phyloP scores from a whole-genome alignment of 2,113 vertebrate genomes.

The Mus spicilegus region DNA sequence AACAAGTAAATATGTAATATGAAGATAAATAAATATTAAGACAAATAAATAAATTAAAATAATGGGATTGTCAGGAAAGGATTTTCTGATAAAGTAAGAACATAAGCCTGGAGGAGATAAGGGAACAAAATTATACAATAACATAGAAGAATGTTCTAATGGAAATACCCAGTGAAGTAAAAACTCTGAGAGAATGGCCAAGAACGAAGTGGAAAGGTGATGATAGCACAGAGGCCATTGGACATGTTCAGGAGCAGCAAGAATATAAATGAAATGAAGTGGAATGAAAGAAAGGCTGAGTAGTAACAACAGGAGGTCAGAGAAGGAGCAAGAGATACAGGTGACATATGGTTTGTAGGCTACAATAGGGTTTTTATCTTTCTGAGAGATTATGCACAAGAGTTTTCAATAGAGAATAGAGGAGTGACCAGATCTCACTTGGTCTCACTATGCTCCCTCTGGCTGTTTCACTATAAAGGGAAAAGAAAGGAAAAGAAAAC shows the following conservation, averaged over 20 bases:
- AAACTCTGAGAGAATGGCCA: not conserved
- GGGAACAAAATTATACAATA: slow-evolving; percentile 12
- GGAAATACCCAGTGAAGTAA: not conserved
- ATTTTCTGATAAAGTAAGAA: slow-evolving; percentile 54
- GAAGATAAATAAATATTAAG: slow-evolving; percentile 56
- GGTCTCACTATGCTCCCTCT: not conserved
- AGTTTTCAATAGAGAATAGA: slow-evolving; percentile 19
- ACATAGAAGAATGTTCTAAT: not conserved
- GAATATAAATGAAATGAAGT: not conserved
- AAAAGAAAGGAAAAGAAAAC: not conserved
- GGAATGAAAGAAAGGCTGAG: not conserved
- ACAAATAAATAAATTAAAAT: slow-evolving; percentile 52
- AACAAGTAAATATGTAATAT: not conserved
- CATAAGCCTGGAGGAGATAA: slow-evolving; percentile 41
- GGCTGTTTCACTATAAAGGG: not conserved
- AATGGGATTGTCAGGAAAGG: slow-evolving; percentile 12
- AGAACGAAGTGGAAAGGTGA: not conserved
- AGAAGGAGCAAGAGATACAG: not conserved
- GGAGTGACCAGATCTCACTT: not conserved
- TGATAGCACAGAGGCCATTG: not conserved
- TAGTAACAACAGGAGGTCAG: slow-evolving; percentile 3
- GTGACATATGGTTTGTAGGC: not conserved
- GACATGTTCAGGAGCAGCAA: slow-evolving; percentile 14
- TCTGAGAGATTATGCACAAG: not conserved
- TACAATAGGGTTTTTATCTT: slow-evolving; percentile 7